Conservation (phyloP, 2,888 invertebrate species). For the Sarcophaga subvicina region DNA sequence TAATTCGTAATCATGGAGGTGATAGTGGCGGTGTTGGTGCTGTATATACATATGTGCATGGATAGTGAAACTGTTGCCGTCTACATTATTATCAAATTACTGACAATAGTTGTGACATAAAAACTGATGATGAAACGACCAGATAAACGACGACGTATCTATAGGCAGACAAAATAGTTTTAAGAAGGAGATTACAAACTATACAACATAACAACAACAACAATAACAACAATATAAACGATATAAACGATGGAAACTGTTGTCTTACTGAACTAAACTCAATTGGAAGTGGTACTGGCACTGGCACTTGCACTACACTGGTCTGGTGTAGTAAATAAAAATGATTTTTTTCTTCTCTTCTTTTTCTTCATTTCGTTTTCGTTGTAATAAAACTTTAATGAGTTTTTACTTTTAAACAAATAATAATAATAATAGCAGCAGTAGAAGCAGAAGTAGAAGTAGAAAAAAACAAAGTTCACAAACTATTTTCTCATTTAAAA, state of each 20-base stretch:
- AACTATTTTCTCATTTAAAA: background rate
- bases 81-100: slow-evolving; percentile 49
- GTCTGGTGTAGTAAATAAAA: too few relatives aligned
- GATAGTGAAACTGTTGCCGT: slow-evolving; percentile 31
- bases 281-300: too few relatives aligned
- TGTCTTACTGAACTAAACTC: too few relatives aligned
- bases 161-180: too few relatives aligned
- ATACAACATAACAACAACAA: slow-evolving; percentile 17
- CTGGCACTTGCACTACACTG: too few relatives aligned
- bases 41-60: too few relatives aligned
- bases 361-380: slow-evolving; percentile 8
- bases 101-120: background rate
- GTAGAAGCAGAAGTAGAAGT: background rate
- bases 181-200: background rate
- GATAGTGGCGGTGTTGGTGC: too few relatives aligned
- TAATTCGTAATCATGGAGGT: too few relatives aligned
- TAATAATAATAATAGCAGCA: background rate
- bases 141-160: too few relatives aligned
- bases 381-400: slow-evolving; percentile 66
- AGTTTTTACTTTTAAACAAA: slow-evolving; percentile 53
- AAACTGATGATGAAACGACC: too few relatives aligned
- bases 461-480: slow-evolving; percentile 22
- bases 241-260: too few relatives aligned
- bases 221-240: background rate
- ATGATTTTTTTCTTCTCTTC: too few relatives aligned